phyloP scores from a whole-genome alignment of 2,888 invertebrate genomes.

The Amphipoea oculea region DNA sequence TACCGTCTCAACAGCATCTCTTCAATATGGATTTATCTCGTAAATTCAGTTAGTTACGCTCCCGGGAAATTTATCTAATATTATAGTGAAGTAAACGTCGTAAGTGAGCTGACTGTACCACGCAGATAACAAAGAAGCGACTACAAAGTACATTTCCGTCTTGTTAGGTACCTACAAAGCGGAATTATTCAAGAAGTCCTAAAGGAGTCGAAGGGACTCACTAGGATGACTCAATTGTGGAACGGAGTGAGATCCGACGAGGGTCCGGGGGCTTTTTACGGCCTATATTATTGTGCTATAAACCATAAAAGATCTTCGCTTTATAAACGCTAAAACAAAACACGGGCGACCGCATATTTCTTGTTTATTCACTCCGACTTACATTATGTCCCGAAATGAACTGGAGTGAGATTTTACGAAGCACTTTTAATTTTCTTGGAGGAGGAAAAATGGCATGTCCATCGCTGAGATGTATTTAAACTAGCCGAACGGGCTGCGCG shows the following conservation, averaged over 20 bases:
- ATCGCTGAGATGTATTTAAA: conserved; percentile 61
- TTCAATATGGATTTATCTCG: conserved; percentile 33
- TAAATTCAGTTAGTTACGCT: conserved; percentile 38
- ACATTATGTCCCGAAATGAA: conserved; percentile 78
- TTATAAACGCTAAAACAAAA: conserved; percentile 86
- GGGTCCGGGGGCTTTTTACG: conserved; percentile 83
- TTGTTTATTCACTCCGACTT: conserved; percentile 81
- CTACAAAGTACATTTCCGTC: conserved; percentile 70
- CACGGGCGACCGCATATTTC: conserved; percentile 82
- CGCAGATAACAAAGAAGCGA: conserved; percentile 68
- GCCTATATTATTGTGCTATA: conserved; percentile 87
- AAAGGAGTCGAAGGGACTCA: conserved; percentile 77
- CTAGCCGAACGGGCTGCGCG: conserved; percentile 44
- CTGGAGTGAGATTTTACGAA: conserved; percentile 76
- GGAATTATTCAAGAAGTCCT: conserved; percentile 79
- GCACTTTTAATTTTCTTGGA: conserved; percentile 74
- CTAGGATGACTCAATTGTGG: conserved; percentile 83
- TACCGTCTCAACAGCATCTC: conserved; percentile 9
- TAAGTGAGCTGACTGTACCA: conserved; percentile 61
- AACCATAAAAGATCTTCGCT: conserved; percentile 85
- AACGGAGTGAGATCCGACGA: conserved; percentile 78
- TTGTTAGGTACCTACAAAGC: conserved; percentile 72
- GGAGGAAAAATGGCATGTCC: conserved; percentile 63
- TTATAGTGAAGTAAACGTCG: conserved; percentile 40
- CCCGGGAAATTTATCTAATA: background rate